A percentile compares a stretch with the other conserved stretches of the same genome.
phyloP scores from a whole-genome alignment of 2,113 vertebrate species.

The Calonectris borealis region DNA sequence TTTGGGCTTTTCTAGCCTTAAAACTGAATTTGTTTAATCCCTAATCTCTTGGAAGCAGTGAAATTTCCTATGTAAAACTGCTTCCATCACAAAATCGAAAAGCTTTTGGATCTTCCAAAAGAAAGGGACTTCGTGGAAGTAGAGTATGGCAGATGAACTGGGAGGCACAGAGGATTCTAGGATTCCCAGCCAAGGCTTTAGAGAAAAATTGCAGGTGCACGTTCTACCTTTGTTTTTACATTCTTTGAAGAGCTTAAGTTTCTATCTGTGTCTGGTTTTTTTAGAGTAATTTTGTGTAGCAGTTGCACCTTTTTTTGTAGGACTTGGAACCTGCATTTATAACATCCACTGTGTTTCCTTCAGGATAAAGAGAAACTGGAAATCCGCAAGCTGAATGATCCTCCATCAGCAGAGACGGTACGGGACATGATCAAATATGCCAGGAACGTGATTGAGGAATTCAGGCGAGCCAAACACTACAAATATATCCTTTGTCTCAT shows the following conservation, averaged over 20 bases:
- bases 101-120: background rate
- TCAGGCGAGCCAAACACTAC: conserved; percentile 85
- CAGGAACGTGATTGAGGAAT: conserved; percentile 86
- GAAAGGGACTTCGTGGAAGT: background rate
- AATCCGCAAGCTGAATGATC: conserved; percentile 78
- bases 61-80: background rate
- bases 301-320: background rate
- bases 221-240: conserved; percentile 5
- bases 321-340: background rate
- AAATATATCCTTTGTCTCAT: conserved; percentile 90
- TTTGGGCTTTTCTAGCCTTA: background rate
- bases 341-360: conserved; percentile 8
- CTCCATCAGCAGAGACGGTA: conserved; percentile 76
- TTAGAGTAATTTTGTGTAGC: background rate
- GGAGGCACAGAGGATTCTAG: background rate
- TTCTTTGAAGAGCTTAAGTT: conserved; percentile 27
- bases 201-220: conserved; percentile 10
- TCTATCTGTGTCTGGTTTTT: background rate
- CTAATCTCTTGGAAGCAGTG: background rate
- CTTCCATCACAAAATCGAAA: background rate
- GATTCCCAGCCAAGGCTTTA: conserved; percentile 1
- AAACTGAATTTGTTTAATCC: background rate
- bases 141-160: background rate
- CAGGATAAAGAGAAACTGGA: conserved; percentile 91
- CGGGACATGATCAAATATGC: conserved; percentile 88